phyloP scores from a whole-genome alignment of 2,797 vertebrate genomes.

The Monodelphis domestica region DNA sequence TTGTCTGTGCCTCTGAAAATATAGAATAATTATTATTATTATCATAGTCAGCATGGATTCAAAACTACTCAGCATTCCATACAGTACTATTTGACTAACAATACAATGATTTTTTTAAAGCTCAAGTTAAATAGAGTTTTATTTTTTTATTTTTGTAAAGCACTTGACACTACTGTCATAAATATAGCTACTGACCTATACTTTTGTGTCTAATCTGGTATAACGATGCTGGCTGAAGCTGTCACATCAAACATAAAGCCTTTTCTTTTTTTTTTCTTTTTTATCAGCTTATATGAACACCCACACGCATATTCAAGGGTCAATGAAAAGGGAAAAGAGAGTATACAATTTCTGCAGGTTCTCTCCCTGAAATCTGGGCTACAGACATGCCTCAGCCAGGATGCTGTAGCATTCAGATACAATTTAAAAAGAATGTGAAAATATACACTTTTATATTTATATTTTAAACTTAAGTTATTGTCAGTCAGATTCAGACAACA shows the following conservation, averaged over 20 bases:
- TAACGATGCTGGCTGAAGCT: conserved; percentile 73
- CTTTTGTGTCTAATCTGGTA: conserved; percentile 63
- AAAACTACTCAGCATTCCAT: conserved; percentile 75
- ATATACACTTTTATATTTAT: conserved; percentile 64
- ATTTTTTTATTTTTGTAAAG: conserved; percentile 66
- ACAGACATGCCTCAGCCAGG: conserved; percentile 16
- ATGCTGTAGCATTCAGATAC: conserved; percentile 42
- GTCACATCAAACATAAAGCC: conserved; percentile 56
- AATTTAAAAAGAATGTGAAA: conserved; percentile 63
- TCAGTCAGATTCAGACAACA: conserved; percentile 78
- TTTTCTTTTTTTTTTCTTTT: conserved; percentile 66
- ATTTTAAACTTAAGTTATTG: conserved; percentile 78
- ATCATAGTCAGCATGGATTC: conserved; percentile 73
- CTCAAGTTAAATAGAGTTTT: conserved; percentile 79
- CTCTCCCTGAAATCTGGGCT: conserved; percentile 77
- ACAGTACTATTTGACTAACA: conserved; percentile 76
- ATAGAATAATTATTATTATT: conserved; percentile 65
- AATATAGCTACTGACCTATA: conserved; percentile 75
- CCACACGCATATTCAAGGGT: conserved; percentile 58
- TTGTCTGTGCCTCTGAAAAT: conserved; percentile 80
- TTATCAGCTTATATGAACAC: conserved; percentile 45
- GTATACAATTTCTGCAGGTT: conserved; percentile 61
- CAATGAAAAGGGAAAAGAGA: neutral
- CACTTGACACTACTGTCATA: conserved; percentile 80
- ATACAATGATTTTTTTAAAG: conserved; percentile 83